Evolutionary conservation across 1,140 invertebrate genomes (phyloP), one percentile per base, ranked within the genome.

Genomic region (Samia ricini): DNA sequence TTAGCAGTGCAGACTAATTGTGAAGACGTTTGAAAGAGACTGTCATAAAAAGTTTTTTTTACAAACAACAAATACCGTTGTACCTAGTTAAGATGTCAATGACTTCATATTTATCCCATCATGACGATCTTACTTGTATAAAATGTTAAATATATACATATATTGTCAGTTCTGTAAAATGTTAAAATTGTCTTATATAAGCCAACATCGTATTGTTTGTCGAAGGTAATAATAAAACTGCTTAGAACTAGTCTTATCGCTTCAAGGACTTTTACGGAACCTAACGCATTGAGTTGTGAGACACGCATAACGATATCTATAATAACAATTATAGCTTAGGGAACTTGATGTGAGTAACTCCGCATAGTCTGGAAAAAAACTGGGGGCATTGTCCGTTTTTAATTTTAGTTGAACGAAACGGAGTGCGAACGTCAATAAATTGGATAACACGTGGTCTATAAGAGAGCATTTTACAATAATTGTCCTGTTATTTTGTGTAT

Each of bases 371-470:
- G 63, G 63, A 71, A 72, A 75, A 73, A 79, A 79, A 71, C 66
- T 42, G 76, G 80, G 85, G 85, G 79, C 85, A 89, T 81, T 71
- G 85, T 74, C 87, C 87, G 83, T 79, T 80, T 85, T 86, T 78
- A 86, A 79, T 76, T 83, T 79, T 75, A 70, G 77, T 83, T 85
- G 74, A 82, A 75, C 77, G 78, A 83, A 79, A 81, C 76, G 63
- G 71, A 57, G 15, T 15, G n/a, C n/a, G 33, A 42, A 42, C 33
- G 68, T 68, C 4, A 52, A 23, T 23, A 56, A 72, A 70, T 42
- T 42, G 7, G 8, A 3, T 42, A 42, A 15, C 33, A 42, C 33
- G 33, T 42, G 33, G 33, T 12, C 33, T 8, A 0, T 42, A 12
- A 42, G 10, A 42, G 26, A 36, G 12, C 33, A 15, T 15, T 42